Evolutionary conservation across 2,113 vertebrate genomes (phyloP), one percentile per base, ranked within the genome.

Genomic region (Tetraodon nigroviridis): DNA sequence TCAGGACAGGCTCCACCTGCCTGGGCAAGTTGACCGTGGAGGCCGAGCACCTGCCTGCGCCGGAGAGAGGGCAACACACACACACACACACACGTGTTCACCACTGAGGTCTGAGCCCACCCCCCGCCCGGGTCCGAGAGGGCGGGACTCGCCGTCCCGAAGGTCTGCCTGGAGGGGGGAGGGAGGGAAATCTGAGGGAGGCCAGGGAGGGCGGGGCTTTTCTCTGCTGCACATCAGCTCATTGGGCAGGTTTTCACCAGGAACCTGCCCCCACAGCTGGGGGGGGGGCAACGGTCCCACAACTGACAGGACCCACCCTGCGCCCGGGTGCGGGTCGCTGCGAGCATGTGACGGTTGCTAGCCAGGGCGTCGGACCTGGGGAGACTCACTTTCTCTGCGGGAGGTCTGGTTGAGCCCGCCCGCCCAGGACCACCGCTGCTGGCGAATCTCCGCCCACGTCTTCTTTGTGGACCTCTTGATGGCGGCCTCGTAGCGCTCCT

Each of bases 371-470:
- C 61, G 12, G 19, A 7, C 12, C 49, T 5, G n/a, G 19, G 46
- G 14, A 41, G 22, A 93, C 94, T 94, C 87, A 96, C 94, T 95
- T 0, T 94, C 93, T 88, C 94, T 95, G 78, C 89, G 93, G 3
- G 94, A 96, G 37, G 92, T 92, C 45, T 95, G 95, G 84, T 96
- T 94, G 59, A 98, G 89, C 51, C 94, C 94, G 0, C 96, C 95
- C 0, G 96, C 95, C 95, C 95, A 98, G 21, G 95, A 98, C 94
- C 95, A 98, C 65, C 95, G 89, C 89, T 98, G 95, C 84, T 97
- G 94, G 67, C 95, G 94, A 88, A 98, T 98, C 86, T 98, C 95
- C 0, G 96, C 93, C 96, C 96, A 98, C 0, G 95, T 96, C 88
- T 97, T 98, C 91, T 96, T 98, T 21, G 91, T 91, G 0, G 93